Base-by-base conservation (phyloP, 2,797 vertebrate species). In the Xenentodon cancila region DNA sequence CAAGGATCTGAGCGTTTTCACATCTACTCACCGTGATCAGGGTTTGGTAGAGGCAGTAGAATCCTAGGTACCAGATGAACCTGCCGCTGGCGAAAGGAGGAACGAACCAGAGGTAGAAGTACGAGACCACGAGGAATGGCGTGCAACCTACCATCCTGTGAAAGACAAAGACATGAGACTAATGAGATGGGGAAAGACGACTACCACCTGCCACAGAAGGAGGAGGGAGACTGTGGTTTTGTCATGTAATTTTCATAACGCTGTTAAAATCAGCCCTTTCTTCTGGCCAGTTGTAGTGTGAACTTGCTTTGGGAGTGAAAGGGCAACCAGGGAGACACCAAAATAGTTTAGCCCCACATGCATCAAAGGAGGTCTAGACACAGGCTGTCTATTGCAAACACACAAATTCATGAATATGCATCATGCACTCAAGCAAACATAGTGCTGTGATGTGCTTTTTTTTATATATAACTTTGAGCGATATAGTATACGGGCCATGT, bases 41-140 rank as follows among this genome's bases (percentile, higher is more conserved):
- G 18, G 95, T 96, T 84, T 98, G 97, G 92, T 97, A 99, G 76
- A 97, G 92, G 88, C 95, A 96, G 90, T 96, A 96, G 92, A 98
- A 98, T 53, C 83, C 88, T 3, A 93, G 86, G 71, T 97, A 97
- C 98, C 98, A 99, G 15, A 94, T 59, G 82, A 96, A 95, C 61
- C 91, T 94, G 69, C 94, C 92, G 0, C 60, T 90, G 73, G 78
- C 63, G 82, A 97, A 96, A 0, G 95, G 93, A 44, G 97, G 97
- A 64, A 97, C 93, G 55, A 95, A 97, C 98, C 98, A 99, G 84
- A 99, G 93, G 80, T 95, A 95, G 92, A 98, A 95, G 88, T 99
- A 99, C 66, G 96, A 94, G 47, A 95, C 70, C 54, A 96, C 83
- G 1, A 94, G 88, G 80, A 99, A 96, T 0, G 98, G 98, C 9